Percentiles rank a stretch among this genome's conserved stretches.
Evolutionary conservation across 2,113 vertebrate genomes (phyloP).

Genomic region (Thunnus maccoyii): DNA sequence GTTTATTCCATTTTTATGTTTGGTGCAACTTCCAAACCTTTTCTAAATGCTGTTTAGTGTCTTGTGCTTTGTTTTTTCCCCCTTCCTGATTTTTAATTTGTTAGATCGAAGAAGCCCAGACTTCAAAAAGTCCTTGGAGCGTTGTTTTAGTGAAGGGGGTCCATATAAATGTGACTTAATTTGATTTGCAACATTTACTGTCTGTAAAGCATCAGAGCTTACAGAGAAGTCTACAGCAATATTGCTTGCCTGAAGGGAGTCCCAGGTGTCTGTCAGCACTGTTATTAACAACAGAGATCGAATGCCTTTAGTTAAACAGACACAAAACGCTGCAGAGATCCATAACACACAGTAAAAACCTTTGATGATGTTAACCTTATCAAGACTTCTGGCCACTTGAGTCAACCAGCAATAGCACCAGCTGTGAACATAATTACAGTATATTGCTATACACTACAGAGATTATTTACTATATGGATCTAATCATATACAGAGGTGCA

Average conservation of each 20-base stretch:
- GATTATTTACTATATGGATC: not conserved
- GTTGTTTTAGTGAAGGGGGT: not conserved
- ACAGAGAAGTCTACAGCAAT: slow-evolving; percentile 15
- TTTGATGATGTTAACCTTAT: not conserved
- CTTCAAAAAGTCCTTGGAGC: slow-evolving; percentile 14
- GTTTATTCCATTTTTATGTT: not conserved
- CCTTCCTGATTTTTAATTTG: not conserved
- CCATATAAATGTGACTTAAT: slow-evolving; percentile 11
- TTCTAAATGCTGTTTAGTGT: not conserved
- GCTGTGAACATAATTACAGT: not conserved
- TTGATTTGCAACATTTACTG: not conserved
- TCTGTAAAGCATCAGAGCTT: not conserved
- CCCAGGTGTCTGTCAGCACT: slow-evolving; percentile 18
- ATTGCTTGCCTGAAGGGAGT: slow-evolving; percentile 11
- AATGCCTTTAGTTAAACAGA: slow-evolving; percentile 4
- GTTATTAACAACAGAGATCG: slow-evolving; percentile 30
- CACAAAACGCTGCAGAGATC: slow-evolving; percentile 1
- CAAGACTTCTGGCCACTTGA: not conserved
- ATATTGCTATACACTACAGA: not conserved
- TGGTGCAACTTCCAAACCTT: not conserved
- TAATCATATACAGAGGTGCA: not conserved
- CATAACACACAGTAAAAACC: not conserved
- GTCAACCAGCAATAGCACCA: not conserved
- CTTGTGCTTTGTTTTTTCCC: not conserved
- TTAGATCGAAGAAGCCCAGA: not conserved